Base-by-base conservation (phyloP, 2,113 vertebrate genomes). In the Pollimyrus isidori region DNA sequence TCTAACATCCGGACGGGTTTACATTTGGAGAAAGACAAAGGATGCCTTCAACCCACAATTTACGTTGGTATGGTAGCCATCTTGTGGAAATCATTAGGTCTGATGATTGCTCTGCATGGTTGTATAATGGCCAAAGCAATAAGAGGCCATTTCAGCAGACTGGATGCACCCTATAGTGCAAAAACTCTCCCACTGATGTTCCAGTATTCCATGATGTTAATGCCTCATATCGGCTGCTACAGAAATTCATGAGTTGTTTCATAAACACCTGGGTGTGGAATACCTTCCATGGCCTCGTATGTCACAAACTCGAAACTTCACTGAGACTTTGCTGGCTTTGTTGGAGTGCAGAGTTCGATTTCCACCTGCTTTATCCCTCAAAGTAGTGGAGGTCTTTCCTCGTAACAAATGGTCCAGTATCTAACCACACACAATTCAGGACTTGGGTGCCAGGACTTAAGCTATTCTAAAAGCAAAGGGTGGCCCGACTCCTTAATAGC, bases 1-100 rank as follows among this genome's bases (percentile, higher is more conserved):
- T 80, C 35, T 17, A 7, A 7, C 30, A 76, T 76, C 73, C 73
- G 35, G 73, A 42, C 6, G 35, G 73, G 73, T 80, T 80, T 80
- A 80, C 73, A 80, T 80, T 80, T 42, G 73, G 73, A 42, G 73
- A 80, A 80, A 80, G 73, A 35, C 73, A 80, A 80, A 80, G 73
- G 13, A 42, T 42, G 35, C 73, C 73, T 80, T 80, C 73, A 80
- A 42, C 35, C 73, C 30, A 35, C 35, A 80, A 19, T 42, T 35
- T 80, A 35, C 10, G 5, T 80, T 80, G 73, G 35, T 39, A 80
- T 42, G 35, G 73, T 42, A 39, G 73, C 73, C 73, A 80, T 80
- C 73, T 80, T 42, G 73, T 80, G 35, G 73, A 5, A 80, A 19
- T 42, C 73, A 80, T 80, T 80, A 80, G 35, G 17, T 35, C 35